phyloP scores from a whole-genome alignment of 2,797 vertebrate species.

The Spatula versicolor region DNA sequence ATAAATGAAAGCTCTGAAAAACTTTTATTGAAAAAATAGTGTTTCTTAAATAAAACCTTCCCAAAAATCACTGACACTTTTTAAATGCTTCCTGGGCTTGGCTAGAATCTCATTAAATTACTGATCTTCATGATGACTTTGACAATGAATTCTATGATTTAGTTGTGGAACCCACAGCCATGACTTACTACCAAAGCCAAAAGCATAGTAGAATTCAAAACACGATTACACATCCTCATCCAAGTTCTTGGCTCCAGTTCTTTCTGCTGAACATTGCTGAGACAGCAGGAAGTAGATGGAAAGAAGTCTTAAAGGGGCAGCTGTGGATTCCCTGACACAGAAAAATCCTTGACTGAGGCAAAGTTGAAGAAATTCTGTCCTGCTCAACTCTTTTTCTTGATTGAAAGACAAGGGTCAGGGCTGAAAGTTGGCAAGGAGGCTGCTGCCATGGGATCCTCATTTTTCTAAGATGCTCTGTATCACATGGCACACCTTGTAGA shows the following conservation, averaged over 20 bases:
- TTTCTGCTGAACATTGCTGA: slow-evolving; percentile 26
- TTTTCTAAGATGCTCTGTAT: neutral
- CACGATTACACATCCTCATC: neutral
- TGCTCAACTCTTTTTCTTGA: neutral
- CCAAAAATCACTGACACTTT: neutral
- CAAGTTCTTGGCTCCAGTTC: slow-evolving; percentile 36
- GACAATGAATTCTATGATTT: slow-evolving; percentile 31
- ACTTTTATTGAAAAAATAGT: neutral
- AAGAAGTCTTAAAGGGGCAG: slow-evolving; percentile 26
- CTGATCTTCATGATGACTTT: slow-evolving; percentile 28
- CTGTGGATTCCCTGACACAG: neutral
- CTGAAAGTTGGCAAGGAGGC: neutral
- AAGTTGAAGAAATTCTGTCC: neutral
- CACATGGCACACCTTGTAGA: neutral
- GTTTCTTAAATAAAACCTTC: slow-evolving; percentile 11
- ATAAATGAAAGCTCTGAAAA: slow-evolving; percentile 4
- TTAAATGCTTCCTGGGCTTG: slow-evolving; percentile 30
- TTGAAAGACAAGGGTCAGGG: neutral
- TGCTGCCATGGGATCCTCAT: neutral
- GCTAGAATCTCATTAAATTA: slow-evolving; percentile 5
- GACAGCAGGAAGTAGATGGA: neutral
- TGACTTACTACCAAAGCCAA: slow-evolving; percentile 16
- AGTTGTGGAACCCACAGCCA: neutral
- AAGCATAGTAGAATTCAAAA: slow-evolving; percentile 20
- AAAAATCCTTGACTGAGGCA: neutral